phyloP scores from a whole-genome alignment of 2,888 invertebrate genomes.

The Tuberolachnus salignus region DNA sequence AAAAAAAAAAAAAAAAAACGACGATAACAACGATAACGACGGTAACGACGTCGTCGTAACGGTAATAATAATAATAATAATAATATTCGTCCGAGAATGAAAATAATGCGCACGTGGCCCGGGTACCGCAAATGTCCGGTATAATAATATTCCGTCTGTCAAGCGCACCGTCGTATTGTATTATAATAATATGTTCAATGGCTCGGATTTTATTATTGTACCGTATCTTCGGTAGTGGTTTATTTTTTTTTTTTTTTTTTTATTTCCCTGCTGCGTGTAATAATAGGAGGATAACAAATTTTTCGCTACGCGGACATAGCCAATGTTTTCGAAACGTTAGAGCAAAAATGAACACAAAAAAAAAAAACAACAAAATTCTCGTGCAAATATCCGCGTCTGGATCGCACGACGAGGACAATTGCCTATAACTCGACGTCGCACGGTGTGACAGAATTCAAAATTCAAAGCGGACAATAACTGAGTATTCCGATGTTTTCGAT shows the following conservation, averaged over 20 bases:
- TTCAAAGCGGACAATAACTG: no score
- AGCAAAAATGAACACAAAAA: no score
- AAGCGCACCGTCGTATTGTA: neutral
- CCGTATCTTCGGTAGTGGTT: no score
- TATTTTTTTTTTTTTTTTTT: no score
- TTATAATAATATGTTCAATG: constrained; percentile 15
- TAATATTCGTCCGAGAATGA: neutral
- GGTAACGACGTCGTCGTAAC: neutral
- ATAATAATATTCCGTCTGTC: constrained; percentile 5
- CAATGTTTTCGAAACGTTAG: constrained; percentile 11
- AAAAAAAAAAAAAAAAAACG: neutral
- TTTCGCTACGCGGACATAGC: constrained; percentile 1
- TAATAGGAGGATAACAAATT: neutral
- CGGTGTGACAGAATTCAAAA: no score
- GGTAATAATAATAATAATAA: neutral
- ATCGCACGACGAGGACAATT: no score
- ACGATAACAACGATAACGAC: neutral
- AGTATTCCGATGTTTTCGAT: no score
- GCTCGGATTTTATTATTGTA: neutral
- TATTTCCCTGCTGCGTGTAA: no score
- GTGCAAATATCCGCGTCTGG: no score
- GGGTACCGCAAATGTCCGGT: constrained; percentile 6
- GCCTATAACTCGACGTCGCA: no score
- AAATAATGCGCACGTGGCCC: no score
- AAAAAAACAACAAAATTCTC: no score